phyloP scores from a whole-genome alignment of 2,797 vertebrate species.

The Oceanodroma leucorhoa region DNA sequence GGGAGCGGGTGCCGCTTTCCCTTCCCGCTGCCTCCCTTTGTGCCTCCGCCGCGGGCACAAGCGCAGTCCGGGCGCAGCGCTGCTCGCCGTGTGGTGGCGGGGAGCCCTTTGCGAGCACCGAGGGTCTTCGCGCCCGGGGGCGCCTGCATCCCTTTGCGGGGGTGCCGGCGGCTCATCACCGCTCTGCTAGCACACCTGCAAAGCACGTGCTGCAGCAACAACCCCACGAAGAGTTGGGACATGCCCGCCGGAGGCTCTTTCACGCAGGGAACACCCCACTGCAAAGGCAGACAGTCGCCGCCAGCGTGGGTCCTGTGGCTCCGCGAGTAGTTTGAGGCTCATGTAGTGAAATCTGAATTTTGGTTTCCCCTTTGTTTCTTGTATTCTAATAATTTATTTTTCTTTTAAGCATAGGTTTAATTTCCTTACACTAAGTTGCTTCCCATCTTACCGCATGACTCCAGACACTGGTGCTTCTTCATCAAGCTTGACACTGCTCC shows the following conservation, averaged over 20 bases:
- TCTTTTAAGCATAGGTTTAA: background rate
- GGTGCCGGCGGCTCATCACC: accelerated
- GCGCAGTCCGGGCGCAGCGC: background rate
- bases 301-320: accelerated
- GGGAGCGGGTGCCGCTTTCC: accelerated
- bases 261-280: accelerated
- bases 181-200: accelerated
- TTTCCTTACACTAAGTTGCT: background rate
- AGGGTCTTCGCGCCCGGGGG: accelerated
- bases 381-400: background rate
- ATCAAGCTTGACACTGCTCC: accelerated
- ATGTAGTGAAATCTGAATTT: accelerated
- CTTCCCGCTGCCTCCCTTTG: background rate
- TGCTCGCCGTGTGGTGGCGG: background rate
- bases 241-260: accelerated
- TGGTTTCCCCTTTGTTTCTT: background rate
- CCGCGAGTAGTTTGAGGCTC: accelerated
- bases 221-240: accelerated
- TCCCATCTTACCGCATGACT: accelerated
- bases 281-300: accelerated
- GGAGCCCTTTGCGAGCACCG: background rate
- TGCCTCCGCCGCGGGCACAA: background rate
- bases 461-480: background rate
- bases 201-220: background rate
- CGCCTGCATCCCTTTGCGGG: accelerated